Evolutionary conservation across 1,140 invertebrate genomes (phyloP).

Genomic region (Platorchestia sp.): DNA sequence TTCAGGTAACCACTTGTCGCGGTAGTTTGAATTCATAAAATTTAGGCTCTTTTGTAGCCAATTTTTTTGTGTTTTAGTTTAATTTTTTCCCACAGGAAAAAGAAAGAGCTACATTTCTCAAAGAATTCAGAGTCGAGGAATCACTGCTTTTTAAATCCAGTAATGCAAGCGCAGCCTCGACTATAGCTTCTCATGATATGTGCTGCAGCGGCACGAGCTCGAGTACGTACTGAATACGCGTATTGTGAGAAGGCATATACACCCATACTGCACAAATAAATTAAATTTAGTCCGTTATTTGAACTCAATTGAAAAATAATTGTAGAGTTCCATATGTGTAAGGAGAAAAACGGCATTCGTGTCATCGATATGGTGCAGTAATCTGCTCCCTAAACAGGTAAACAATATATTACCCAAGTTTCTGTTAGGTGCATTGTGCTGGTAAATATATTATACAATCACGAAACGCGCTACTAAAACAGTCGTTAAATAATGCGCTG

Average conservation of each 20-base stretch:
- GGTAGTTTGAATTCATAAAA: not conserved
- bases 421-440: too few relatives aligned
- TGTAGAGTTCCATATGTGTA: not conserved
- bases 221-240: not conserved
- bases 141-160: too few relatives aligned
- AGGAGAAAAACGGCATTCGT: not conserved
- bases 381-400: not conserved
- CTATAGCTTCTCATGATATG: too few relatives aligned
- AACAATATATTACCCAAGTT: too few relatives aligned
- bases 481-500: too few relatives aligned
- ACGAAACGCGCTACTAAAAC: too few relatives aligned
- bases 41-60: not conserved
- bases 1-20: not conserved
- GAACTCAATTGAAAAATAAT: not conserved
- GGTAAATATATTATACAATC: too few relatives aligned
- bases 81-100: not conserved
- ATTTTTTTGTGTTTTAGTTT: not conserved
- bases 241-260: not conserved
- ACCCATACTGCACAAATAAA: not conserved
- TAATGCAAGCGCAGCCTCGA: too few relatives aligned
- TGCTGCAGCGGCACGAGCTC: too few relatives aligned
- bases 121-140: not conserved
- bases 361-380: not conserved
- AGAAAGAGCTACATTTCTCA: not conserved
- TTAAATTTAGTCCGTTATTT: not conserved